Evolutionary conservation across 2,113 vertebrate species (phyloP).

Genomic region (Oriolus oriolus): DNA sequence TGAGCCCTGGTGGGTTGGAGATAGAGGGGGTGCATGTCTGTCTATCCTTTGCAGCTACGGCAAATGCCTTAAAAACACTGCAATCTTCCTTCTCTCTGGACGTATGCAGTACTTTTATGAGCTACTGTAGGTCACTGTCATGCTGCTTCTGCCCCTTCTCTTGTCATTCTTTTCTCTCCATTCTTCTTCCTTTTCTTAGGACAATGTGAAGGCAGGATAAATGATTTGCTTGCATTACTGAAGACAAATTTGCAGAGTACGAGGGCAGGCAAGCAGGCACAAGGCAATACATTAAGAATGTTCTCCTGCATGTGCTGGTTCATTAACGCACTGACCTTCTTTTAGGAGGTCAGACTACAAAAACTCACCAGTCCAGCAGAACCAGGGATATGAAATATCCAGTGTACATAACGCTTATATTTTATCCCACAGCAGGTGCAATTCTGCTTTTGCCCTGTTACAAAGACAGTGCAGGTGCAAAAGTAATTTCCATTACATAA

Average conservation of each 20-base stretch:
- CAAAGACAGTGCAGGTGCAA: neutral
- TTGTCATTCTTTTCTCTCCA: neutral
- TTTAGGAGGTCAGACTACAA: neutral
- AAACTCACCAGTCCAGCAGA: neutral
- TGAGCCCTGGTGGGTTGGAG: neutral
- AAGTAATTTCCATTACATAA: neutral
- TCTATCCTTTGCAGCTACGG: neutral
- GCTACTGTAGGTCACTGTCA: neutral
- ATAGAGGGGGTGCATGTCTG: neutral
- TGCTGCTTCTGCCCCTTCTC: neutral
- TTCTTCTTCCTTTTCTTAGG: neutral
- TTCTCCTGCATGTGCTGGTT: neutral
- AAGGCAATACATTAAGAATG: neutral
- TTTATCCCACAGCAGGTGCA: neutral
- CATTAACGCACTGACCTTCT: neutral
- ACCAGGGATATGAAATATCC: neutral
- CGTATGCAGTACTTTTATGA: accelerated
- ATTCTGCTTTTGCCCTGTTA: neutral
- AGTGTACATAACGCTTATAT: neutral
- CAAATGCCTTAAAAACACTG: neutral
- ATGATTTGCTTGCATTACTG: neutral
- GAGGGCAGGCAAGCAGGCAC: neutral
- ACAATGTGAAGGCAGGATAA: neutral
- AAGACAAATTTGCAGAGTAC: neutral
- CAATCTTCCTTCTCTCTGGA: neutral